phyloP scores from a whole-genome alignment of 1,140 invertebrate genomes.

The Muscidifurax raptorellus region DNA sequence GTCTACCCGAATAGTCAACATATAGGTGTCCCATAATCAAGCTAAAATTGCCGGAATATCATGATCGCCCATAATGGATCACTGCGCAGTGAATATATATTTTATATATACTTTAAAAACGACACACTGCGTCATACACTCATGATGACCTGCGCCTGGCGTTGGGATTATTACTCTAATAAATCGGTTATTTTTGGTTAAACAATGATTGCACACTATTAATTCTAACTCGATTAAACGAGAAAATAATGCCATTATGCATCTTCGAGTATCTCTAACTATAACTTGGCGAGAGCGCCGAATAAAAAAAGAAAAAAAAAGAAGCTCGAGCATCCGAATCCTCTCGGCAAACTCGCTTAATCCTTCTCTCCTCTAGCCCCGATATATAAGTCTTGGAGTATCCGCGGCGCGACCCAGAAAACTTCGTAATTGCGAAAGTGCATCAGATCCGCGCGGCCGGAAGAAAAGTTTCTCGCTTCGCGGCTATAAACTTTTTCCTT shows the following conservation, averaged over 20 bases:
- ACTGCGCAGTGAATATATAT: slow-evolving; percentile 13
- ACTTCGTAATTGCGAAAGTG: slow-evolving; percentile 44
- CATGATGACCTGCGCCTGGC: too few species aligned
- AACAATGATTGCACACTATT: too few species aligned
- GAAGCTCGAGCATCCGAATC: not conserved
- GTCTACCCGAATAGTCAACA: slow-evolving; percentile 24
- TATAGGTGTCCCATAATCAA: slow-evolving; percentile 48
- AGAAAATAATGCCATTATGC: too few species aligned
- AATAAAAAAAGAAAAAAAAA: not conserved
- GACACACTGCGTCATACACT: slow-evolving; percentile 31
- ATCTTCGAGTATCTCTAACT: too few species aligned
- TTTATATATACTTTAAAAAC: slow-evolving; percentile 48
- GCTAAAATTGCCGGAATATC: slow-evolving; percentile 51
- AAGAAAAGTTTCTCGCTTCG: slow-evolving; percentile 35
- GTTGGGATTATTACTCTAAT: not conserved
- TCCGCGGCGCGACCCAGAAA: slow-evolving; percentile 19
- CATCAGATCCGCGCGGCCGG: not conserved
- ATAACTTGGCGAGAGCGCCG: not conserved
- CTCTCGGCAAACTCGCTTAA: slow-evolving; percentile 1
- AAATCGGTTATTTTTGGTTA: not conserved
- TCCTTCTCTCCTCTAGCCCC: not conserved
- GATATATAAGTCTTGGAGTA: slow-evolving; percentile 7
- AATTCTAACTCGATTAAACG: too few species aligned
- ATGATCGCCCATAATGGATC: slow-evolving; percentile 50
- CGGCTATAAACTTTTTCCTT: not conserved